Evolutionary conservation across 35 echinoderm and acorn worm genomes (phyloP).

Genomic region (Lytechinus pictus): DNA sequence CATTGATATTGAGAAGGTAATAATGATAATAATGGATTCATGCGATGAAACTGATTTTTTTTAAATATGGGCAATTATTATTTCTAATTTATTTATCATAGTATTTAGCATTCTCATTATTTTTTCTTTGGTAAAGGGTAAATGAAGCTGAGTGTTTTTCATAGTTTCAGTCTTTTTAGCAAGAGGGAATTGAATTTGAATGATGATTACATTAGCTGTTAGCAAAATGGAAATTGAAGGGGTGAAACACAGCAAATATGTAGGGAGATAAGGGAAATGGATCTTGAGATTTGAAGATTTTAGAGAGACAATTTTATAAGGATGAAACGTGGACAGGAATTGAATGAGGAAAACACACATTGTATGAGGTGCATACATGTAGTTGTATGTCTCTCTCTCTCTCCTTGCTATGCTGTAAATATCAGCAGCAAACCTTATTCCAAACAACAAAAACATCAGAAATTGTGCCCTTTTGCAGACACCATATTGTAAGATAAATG

Average conservation of each 20-base stretch:
- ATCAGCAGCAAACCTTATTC: background rate
- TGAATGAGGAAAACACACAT: background rate
- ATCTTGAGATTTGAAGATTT: background rate
- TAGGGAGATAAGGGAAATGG: background rate
- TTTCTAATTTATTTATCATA: background rate
- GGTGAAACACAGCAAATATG: background rate
- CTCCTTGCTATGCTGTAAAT: background rate
- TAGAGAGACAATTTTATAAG: background rate
- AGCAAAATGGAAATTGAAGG: background rate
- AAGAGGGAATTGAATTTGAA: background rate
- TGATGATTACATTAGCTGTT: background rate
- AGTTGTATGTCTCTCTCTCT: background rate
- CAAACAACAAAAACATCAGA: background rate
- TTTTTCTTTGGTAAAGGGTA: background rate
- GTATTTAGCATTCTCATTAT: background rate
- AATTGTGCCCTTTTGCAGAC: background rate
- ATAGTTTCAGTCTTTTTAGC: background rate
- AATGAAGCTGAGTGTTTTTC: background rate
- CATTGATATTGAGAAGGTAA: too few relatives aligned
- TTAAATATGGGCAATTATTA: background rate
- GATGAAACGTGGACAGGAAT: too few relatives aligned
- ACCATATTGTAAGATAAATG: background rate
- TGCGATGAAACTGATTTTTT: too few relatives aligned
- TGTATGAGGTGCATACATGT: background rate
- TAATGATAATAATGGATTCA: too few relatives aligned